Percentiles rank a stretch among this genome's conserved stretches.
Conservation (phyloP, 2,888 invertebrate genomes). For the Alcis repandata region DNA sequence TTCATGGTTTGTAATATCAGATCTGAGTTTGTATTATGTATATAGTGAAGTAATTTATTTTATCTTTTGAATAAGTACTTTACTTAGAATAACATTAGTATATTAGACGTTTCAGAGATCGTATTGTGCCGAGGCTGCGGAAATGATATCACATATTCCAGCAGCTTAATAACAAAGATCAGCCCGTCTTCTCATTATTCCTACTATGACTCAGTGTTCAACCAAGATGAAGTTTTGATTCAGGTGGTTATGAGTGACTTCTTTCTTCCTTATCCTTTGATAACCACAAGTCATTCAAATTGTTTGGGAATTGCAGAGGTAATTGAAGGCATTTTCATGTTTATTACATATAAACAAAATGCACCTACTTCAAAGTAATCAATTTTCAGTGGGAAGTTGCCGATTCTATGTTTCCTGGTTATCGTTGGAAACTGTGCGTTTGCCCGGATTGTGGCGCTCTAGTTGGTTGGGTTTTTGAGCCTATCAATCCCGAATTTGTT, state of each 20-base stretch:
- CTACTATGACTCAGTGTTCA: constrained; percentile 66
- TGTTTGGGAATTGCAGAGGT: constrained; percentile 69
- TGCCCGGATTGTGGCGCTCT: constrained; percentile 86
- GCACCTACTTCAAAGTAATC: not conserved
- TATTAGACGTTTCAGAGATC: constrained; percentile 56
- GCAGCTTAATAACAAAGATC: constrained; percentile 57
- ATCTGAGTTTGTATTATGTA: no score
- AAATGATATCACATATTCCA: constrained; percentile 55
- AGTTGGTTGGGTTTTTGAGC: constrained; percentile 86
- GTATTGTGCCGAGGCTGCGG: constrained; percentile 73
- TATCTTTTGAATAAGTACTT: no score
- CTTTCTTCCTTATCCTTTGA: constrained; percentile 62
- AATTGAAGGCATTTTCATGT: constrained; percentile 39
- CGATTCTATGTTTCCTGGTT: constrained; percentile 87
- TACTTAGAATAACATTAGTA: not conserved
- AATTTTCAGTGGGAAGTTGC: constrained; percentile 82
- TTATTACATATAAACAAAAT: not conserved
- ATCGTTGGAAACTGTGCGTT: constrained; percentile 85
- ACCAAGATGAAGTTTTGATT: constrained; percentile 60
- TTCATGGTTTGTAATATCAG: constrained; percentile 28
- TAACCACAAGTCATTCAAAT: constrained; percentile 60
- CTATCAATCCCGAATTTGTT: constrained; percentile 53
- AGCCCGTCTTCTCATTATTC: constrained; percentile 58
- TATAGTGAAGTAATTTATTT: no score
- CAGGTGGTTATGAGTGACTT: constrained; percentile 63